Percentiles rank a stretch among this genome's conserved stretches.
These are phyloP conservation scores for Ligdia adustata DNA, from an alignment of 2,888 invertebrate genomes.

Conservation along the genomic window DNA sequence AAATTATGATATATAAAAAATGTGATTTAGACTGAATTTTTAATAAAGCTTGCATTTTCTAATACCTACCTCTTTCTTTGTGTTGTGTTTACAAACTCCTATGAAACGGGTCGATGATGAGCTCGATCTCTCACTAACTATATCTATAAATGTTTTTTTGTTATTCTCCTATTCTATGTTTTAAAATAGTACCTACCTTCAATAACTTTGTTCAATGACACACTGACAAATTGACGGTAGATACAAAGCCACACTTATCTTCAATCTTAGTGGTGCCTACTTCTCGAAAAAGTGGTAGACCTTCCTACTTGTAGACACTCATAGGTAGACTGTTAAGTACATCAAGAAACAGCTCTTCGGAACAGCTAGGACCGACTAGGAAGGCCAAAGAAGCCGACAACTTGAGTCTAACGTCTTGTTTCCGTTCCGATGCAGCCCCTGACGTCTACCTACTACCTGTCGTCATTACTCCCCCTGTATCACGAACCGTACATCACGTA, in stretches of 20 bases:
- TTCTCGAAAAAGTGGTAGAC: too few species aligned
- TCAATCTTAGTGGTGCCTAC: too few species aligned
- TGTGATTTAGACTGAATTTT: constrained; percentile 80
- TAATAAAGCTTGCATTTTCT: constrained; percentile 83
- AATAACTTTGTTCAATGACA: constrained; percentile 1
- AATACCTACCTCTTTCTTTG: constrained; percentile 66
- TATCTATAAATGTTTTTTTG: constrained; percentile 38
- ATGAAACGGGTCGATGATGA: constrained; percentile 63
- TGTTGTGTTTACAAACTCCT: constrained; percentile 52
- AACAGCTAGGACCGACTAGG: too few species aligned
- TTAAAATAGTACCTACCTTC: constrained; percentile 5
- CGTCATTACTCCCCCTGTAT: constrained; percentile 68
- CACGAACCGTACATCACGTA: constrained; percentile 71
- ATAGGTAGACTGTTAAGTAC: too few species aligned
- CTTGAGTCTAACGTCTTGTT: constrained; percentile 24
- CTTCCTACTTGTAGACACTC: too few species aligned
- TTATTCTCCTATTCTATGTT: constrained; percentile 22
- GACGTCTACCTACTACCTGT: constrained; percentile 73
- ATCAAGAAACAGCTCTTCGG: too few species aligned
- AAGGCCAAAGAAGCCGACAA: not conserved
- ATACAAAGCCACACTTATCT: too few species aligned
- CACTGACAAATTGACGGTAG: not conserved
- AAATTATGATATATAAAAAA: constrained; percentile 58
- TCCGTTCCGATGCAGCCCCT: constrained; percentile 65
- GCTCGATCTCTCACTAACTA: constrained; percentile 68